Percentiles rank a stretch among this genome's conserved stretches.
These are phyloP conservation scores for Watsonalla cultraria DNA, from an alignment of 2,888 invertebrate genomes.

Conservation along the genomic window DNA sequence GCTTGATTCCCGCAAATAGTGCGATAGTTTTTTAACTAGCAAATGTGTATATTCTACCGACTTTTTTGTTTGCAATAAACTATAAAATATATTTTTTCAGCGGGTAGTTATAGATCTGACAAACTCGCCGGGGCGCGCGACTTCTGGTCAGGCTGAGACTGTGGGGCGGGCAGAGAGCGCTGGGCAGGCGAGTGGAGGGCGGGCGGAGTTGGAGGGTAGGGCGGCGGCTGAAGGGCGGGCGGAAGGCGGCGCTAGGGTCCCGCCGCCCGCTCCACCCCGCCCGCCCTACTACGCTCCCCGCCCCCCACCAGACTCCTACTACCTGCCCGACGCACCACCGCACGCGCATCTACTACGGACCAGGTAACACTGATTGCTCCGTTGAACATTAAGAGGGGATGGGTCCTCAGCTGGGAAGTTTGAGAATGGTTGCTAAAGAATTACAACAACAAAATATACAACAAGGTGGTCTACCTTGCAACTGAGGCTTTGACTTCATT, in stretches of 20 bases:
- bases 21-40: too few relatives aligned
- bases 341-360: conserved; percentile 40
- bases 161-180: conserved; percentile 5
- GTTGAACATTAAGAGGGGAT: neutral
- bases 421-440: too few relatives aligned
- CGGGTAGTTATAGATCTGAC: conserved; percentile 65
- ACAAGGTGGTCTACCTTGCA: too few relatives aligned
- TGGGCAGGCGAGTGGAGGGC: conserved; percentile 6
- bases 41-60: too few relatives aligned
- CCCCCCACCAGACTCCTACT: conserved; percentile 14
- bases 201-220: conserved; percentile 6
- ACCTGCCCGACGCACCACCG: conserved; percentile 20
- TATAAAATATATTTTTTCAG: conserved; percentile 22
- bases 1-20: too few relatives aligned
- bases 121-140: conserved; percentile 34
- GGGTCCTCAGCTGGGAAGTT: neutral
- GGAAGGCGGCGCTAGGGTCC: conserved; percentile 8
- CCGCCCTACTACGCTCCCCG: conserved; percentile 10
- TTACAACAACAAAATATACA: too few relatives aligned
- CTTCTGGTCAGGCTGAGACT: neutral
- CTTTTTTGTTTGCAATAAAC: too few relatives aligned
- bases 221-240: conserved; percentile 5
- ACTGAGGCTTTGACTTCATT: too few relatives aligned
- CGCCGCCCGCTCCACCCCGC: conserved; percentile 14
- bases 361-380: conserved; percentile 24